Conservation (phyloP, 1,140 invertebrate genomes). For the Trypoxylus dichotomus region DNA sequence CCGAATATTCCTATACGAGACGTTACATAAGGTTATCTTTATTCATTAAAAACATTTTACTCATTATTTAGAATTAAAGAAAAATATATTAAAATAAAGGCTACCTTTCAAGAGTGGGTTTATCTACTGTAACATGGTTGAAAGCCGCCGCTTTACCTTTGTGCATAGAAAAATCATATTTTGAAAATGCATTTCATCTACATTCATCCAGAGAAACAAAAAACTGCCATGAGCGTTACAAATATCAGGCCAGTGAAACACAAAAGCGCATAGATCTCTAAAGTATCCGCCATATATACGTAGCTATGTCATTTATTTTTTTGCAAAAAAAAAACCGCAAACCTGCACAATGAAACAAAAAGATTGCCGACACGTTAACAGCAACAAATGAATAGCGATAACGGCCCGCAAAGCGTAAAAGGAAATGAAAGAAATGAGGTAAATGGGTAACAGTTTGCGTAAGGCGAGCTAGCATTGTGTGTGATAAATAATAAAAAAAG, state of each 20-base stretch:
- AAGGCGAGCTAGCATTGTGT: conserved; percentile 16
- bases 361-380: not conserved
- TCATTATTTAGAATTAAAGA: too few species aligned
- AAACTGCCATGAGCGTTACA: not conserved
- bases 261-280: not conserved
- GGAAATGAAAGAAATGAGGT: conserved; percentile 20
- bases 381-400: conserved; percentile 1
- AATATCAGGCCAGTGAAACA: not conserved
- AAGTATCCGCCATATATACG: not conserved
- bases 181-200: conserved; percentile 9
- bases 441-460: conserved; percentile 29
- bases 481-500: conserved; percentile 28
- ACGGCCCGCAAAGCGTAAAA: not conserved
- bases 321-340: not conserved
- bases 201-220: not conserved
- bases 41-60: too few species aligned
- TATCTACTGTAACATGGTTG: too few species aligned
- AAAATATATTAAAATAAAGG: too few species aligned
- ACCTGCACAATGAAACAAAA: conserved; percentile 8
- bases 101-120: too few species aligned
- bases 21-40: too few species aligned
- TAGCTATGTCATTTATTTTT: not conserved
- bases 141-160: not conserved
- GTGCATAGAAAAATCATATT: not conserved
- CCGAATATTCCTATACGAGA: too few species aligned